phyloP scores from a whole-genome alignment of 1,140 invertebrate genomes.

The Sinonovacula constricta region DNA sequence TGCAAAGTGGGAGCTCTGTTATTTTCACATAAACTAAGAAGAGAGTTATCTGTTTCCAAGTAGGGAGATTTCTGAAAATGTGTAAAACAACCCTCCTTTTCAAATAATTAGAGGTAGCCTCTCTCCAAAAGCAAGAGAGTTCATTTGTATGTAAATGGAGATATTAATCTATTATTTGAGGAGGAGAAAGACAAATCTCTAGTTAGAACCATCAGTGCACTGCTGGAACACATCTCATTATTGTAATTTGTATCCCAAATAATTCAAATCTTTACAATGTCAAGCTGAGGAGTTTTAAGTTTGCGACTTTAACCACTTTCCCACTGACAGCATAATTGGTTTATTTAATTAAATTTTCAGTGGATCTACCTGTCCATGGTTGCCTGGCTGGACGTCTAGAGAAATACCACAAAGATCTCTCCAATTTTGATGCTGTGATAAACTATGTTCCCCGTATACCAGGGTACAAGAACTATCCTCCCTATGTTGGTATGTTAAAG shows the following conservation, averaged over 20 bases:
- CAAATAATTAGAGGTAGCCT: too few species aligned
- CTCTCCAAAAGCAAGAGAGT: too few species aligned
- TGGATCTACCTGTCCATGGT: conserved; percentile 2
- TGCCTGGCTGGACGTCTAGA: conserved; percentile 41
- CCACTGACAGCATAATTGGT: background rate
- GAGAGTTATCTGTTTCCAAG: too few species aligned
- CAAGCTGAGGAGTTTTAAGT: background rate
- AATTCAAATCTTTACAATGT: background rate
- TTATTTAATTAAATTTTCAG: conserved; percentile 17
- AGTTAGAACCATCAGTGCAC: too few species aligned
- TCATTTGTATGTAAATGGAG: too few species aligned
- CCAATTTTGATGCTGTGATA: conserved; percentile 85
- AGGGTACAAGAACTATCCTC: conserved; percentile 83
- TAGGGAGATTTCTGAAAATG: too few species aligned
- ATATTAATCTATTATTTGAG: too few species aligned
- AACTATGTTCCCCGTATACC: conserved; percentile 80
- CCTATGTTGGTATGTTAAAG: conserved; percentile 84
- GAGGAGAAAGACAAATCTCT: background rate
- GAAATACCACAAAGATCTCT: background rate
- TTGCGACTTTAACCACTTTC: background rate
- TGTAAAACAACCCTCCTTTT: too few species aligned
- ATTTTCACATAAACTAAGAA: too few species aligned
- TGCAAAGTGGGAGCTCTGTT: too few species aligned
- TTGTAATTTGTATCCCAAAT: background rate
- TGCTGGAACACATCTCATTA: background rate